Conservation (phyloP, 2,113 vertebrate species). For the Ceuthmochares aereus region DNA sequence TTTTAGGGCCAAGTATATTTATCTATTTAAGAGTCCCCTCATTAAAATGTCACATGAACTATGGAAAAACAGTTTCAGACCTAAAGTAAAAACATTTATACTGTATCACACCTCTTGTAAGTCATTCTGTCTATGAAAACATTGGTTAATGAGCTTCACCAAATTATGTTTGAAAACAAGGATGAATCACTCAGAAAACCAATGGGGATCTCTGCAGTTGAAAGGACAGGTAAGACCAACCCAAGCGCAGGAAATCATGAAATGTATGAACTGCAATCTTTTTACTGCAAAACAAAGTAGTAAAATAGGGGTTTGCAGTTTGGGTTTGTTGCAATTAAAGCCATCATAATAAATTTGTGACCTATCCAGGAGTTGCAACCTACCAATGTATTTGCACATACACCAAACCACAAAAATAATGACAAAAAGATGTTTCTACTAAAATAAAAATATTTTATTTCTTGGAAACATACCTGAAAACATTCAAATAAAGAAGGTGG, state of each 20-base stretch:
- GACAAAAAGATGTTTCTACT: background rate
- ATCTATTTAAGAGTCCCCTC: background rate
- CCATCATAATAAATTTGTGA: background rate
- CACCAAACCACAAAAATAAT: background rate
- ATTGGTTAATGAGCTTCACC: background rate
- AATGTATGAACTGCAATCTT: slow-evolving; percentile 1
- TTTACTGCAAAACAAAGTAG: background rate
- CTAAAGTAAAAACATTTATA: background rate
- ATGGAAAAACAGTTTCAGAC: background rate
- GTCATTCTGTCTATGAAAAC: background rate
- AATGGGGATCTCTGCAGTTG: background rate
- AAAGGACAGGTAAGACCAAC: background rate
- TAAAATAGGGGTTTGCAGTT: background rate
- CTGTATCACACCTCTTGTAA: background rate
- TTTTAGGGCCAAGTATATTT: background rate
- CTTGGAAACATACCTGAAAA: background rate
- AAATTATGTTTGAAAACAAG: background rate
- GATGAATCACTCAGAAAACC: background rate
- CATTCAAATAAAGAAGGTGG: background rate
- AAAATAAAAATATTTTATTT: background rate
- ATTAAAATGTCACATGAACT: background rate
- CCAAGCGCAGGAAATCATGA: slow-evolving; percentile 23
- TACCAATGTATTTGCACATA: background rate
- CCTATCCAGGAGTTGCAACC: background rate
- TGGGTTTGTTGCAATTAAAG: slow-evolving; percentile 10